Evolutionary conservation across 23 tunicate genomes (phyloP).

Genomic region (Trididemnum clinides): DNA sequence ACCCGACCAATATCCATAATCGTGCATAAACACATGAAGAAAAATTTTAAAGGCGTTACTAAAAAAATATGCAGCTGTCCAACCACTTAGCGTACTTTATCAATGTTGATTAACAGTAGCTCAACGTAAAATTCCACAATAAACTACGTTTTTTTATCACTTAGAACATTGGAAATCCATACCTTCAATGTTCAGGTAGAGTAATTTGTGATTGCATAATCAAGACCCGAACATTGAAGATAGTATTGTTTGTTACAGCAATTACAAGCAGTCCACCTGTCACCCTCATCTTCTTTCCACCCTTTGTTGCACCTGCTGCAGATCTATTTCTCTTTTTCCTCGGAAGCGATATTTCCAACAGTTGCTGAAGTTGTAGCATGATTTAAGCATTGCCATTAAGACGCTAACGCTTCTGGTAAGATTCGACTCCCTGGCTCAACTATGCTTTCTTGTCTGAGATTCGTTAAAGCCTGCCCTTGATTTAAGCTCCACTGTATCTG

Average conservation of each 20-base stretch:
- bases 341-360: background rate
- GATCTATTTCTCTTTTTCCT: background rate
- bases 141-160: too few species aligned
- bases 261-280: conserved; percentile 1
- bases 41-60: too few species aligned
- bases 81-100: too few species aligned
- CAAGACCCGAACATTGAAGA: conserved; percentile 7
- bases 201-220: background rate
- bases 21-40: too few species aligned
- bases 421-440: background rate
- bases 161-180: background rate
- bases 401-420: background rate
- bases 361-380: background rate
- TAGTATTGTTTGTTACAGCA: background rate
- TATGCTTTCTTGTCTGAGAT: background rate
- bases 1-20: too few species aligned
- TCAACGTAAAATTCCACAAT: too few species aligned
- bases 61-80: too few species aligned
- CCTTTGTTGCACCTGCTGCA: conserved; percentile 3
- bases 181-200: background rate
- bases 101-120: too few species aligned
- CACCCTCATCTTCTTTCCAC: conserved; percentile 9
- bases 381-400: background rate
- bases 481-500: background rate
- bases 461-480: background rate